Percentiles rank a stretch among this genome's conserved stretches.
These are phyloP conservation scores for Helostoma temminkii DNA, from an alignment of 2,797 vertebrate genomes.

Conservation along the genomic window DNA sequence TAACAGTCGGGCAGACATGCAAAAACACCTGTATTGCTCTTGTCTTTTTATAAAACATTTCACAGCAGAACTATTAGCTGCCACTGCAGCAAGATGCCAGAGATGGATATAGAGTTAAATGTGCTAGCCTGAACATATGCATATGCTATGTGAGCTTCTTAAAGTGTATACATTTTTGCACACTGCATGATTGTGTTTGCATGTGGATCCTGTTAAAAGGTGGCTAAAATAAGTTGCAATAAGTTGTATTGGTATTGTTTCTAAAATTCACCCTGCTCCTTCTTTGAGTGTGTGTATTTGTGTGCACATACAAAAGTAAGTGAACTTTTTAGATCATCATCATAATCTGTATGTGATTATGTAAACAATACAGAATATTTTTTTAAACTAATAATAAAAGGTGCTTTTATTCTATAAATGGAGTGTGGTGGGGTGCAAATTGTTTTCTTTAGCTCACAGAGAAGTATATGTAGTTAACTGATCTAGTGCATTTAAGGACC, in stretches of 20 bases:
- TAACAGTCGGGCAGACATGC: neutral
- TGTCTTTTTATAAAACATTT: too few species aligned
- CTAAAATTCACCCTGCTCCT: too few species aligned
- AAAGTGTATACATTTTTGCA: neutral
- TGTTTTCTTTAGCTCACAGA: too few species aligned
- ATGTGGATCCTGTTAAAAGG: conserved; percentile 30
- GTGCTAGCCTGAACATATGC: neutral
- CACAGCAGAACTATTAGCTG: conserved; percentile 42
- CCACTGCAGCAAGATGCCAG: conserved; percentile 8
- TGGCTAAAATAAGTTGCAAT: conserved; percentile 47
- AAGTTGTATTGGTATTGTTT: too few species aligned
- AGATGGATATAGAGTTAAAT: conserved; percentile 9
- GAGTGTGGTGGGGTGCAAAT: too few species aligned
- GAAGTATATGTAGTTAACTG: neutral
- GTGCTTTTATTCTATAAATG: too few species aligned
- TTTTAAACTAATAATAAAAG: too few species aligned
- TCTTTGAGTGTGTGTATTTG: too few species aligned
- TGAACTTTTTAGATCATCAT: too few species aligned
- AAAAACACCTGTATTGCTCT: neutral
- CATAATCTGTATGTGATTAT: too few species aligned
- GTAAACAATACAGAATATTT: too few species aligned
- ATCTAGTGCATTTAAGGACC: neutral
- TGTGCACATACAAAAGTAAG: too few species aligned
- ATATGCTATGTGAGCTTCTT: conserved; percentile 11
- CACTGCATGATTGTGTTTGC: conserved; percentile 14